phyloP scores from a whole-genome alignment of 2,113 vertebrate genomes.

The Forbesichthys agassizii region DNA sequence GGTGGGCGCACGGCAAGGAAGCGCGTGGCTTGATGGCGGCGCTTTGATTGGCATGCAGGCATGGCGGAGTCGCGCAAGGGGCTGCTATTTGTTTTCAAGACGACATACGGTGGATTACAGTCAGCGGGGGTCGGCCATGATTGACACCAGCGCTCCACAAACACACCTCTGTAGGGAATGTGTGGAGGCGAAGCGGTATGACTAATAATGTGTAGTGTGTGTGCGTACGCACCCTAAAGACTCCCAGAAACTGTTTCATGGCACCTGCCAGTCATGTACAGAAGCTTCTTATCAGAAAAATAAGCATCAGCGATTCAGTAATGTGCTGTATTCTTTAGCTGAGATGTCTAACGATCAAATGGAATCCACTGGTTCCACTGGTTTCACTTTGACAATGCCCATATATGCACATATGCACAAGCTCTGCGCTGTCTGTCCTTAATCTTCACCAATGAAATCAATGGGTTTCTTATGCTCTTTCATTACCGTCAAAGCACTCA shows the following conservation, averaged over 20 bases:
- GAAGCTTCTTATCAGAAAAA: too few relatives aligned
- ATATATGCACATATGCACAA: too few relatives aligned
- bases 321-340: constrained; percentile 11
- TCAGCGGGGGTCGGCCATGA: constrained; percentile 27
- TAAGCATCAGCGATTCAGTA: constrained; percentile 9
- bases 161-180: constrained; percentile 12
- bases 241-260: too few relatives aligned
- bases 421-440: too few relatives aligned
- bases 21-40: constrained; percentile 26
- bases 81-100: constrained; percentile 45
- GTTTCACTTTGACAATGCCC: background rate
- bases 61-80: constrained; percentile 23
- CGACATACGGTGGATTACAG: constrained; percentile 54
- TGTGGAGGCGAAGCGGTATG: constrained; percentile 9
- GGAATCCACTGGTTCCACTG: constrained; percentile 14
- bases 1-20: constrained; percentile 6
- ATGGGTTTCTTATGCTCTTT: constrained; percentile 3
- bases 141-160: constrained; percentile 43
- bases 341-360: constrained; percentile 15
- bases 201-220: constrained; percentile 11
- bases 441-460: too few relatives aligned
- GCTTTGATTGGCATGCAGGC: constrained; percentile 39
- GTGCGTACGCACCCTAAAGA: too few relatives aligned
- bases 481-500: constrained; percentile 50
- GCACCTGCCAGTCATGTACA: too few relatives aligned